These are phyloP conservation scores for Pristionchus maxplancki DNA, from an alignment of 2,888 invertebrate species.

Conservation along the genomic window DNA sequence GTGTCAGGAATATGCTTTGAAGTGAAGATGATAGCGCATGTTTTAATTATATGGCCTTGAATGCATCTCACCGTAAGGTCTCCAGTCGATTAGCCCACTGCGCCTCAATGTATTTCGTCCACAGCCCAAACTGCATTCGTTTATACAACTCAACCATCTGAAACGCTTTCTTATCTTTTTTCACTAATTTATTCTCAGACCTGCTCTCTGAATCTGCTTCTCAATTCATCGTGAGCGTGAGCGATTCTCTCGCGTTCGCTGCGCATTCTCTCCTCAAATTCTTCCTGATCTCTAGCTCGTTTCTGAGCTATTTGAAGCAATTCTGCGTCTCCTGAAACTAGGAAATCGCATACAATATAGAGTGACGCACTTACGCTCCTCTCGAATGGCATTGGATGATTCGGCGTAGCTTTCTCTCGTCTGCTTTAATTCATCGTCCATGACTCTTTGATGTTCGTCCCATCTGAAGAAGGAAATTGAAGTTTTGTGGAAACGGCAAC, in stretches of 20 bases:
- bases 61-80: background rate
- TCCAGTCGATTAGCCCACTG: background rate
- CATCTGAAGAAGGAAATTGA: background rate
- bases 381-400: background rate
- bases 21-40: background rate
- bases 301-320: background rate
- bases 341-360: too few relatives aligned
- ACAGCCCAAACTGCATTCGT: background rate
- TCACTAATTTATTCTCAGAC: background rate
- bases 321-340: background rate
- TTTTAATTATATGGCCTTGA: background rate
- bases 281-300: background rate
- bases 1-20: background rate
- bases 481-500: background rate
- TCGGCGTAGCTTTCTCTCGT: background rate
- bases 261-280: background rate
- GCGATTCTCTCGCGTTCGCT: background rate
- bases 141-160: background rate
- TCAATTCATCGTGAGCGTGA: background rate
- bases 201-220: background rate
- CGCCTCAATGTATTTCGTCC: background rate
- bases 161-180: too few relatives aligned
- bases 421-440: background rate
- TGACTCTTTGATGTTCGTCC: background rate
- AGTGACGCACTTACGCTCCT: background rate